A percentile compares a stretch with the other conserved stretches of the same genome.
Evolutionary conservation across 2,888 invertebrate genomes (phyloP).

Genomic region (Tipula confusa): DNA sequence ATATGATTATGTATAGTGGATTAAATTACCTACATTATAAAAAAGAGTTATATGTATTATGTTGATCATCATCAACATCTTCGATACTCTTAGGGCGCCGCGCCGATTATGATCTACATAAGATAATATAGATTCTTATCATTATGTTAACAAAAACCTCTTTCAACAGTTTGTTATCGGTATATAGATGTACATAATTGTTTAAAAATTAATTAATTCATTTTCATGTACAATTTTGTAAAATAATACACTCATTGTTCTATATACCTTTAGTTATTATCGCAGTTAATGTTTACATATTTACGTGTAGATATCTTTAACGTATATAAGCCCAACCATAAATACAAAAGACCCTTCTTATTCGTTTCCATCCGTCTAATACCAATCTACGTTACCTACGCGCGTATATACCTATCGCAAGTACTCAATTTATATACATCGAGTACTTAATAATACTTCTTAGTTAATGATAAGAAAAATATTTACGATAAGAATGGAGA

Average conservation of each 20-base stretch:
- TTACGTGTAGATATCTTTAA: background rate
- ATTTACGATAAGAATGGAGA: conserved; percentile 16
- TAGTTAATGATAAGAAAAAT: conserved; percentile 14
- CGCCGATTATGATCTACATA: background rate
- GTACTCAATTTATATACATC: background rate
- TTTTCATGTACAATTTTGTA: background rate
- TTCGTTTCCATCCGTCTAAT: too few species aligned
- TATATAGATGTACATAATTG: background rate
- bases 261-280: background rate
- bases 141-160: background rate
- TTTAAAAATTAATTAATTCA: background rate
- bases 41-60: too few species aligned
- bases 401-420: background rate
- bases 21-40: background rate
- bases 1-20: background rate
- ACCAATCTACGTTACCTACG: background rate
- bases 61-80: background rate
- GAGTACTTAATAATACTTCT: conserved; percentile 9
- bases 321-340: background rate
- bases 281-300: background rate
- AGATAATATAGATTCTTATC: background rate
- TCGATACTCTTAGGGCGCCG: background rate
- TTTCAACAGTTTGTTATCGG: background rate
- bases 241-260: conserved; percentile 5
- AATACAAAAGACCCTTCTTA: background rate